Evolutionary conservation across 2,888 invertebrate genomes (phyloP).

Genomic region (Ferrisia virgata): DNA sequence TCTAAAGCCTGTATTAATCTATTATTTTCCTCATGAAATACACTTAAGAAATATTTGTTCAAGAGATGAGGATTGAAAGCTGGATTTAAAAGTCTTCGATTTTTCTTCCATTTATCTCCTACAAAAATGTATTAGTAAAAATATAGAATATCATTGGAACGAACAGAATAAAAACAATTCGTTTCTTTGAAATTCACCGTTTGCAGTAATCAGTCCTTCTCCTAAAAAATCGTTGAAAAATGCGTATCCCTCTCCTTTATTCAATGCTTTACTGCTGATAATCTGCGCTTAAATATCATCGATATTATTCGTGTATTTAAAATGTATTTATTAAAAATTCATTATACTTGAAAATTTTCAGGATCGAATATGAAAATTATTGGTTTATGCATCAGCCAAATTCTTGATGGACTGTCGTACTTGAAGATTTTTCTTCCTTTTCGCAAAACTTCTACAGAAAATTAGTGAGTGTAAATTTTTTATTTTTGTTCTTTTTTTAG

Average conservation of each 20-base stretch:
- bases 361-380: background rate
- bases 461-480: background rate
- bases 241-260: background rate
- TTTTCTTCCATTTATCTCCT: slow-evolving; percentile 33
- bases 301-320: background rate
- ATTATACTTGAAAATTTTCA: background rate
- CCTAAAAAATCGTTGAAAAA: slow-evolving; percentile 8
- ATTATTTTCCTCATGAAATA: background rate
- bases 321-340: background rate
- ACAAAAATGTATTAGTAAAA: no score
- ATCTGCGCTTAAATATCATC: background rate
- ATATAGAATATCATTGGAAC: background rate
- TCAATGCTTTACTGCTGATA: background rate
- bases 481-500: background rate
- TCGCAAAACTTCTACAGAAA: background rate
- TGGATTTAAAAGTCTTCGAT: slow-evolving; percentile 31
- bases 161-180: background rate
- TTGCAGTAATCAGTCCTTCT: slow-evolving; percentile 2
- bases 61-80: slow-evolving; percentile 25
- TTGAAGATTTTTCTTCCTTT: background rate
- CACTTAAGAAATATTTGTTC: background rate
- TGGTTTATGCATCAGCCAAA: slow-evolving; percentile 13
- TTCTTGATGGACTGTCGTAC: background rate
- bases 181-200: background rate
- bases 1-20: background rate